Evolutionary conservation across 2,797 vertebrate genomes (phyloP), one percentile per base, ranked within the genome.

Genomic region (Acanthornis magna): DNA sequence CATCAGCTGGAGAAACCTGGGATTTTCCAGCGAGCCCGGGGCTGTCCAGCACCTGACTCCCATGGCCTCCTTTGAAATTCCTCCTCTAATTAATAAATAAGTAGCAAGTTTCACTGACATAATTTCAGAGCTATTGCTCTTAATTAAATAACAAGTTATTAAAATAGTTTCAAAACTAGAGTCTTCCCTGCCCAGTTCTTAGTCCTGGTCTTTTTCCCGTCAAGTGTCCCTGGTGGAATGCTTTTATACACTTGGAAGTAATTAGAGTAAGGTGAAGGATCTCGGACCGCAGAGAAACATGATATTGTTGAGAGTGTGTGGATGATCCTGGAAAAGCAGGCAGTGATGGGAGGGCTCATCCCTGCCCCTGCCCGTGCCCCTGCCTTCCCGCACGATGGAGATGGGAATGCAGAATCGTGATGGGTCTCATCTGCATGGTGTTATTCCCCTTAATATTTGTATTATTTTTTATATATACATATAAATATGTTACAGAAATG

Each of bases 71-170:
- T 94, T 92, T 94, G 88, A 97, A 95, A 97, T 94, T 89, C 92
- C 81, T 89, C 71, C 67, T 82, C 90, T 95, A 93, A 95, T 95
- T 96, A 96, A 95, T 94, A 94, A 92, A 85, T 79, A 95, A 95
- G 88, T 62, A 80, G 77, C 83, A 82, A 88, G 90, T 96, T 96
- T 96, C 90, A 95, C 89, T 83, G 80, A 84, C 90, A 88, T 95
- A 78, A 95, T 92, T 94, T 95, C 91, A 45, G 73, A 72, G 67
- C 94, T 92, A 90, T 93, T 95, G 91, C 91, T 88, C 74, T 94
- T 96, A 93, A 94, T 93, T 95, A 94, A 95, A 84, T 72, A 85
- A 54, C 51, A 13, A 91, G 92, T 58, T 73, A 76, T 93, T 92
- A 76, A 86, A 77, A 70, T 8, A 17, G 38, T 87, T 95, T 87